Evolutionary conservation across 2,888 invertebrate genomes (phyloP).

Genomic region (Acanthosepion pharaonis): DNA sequence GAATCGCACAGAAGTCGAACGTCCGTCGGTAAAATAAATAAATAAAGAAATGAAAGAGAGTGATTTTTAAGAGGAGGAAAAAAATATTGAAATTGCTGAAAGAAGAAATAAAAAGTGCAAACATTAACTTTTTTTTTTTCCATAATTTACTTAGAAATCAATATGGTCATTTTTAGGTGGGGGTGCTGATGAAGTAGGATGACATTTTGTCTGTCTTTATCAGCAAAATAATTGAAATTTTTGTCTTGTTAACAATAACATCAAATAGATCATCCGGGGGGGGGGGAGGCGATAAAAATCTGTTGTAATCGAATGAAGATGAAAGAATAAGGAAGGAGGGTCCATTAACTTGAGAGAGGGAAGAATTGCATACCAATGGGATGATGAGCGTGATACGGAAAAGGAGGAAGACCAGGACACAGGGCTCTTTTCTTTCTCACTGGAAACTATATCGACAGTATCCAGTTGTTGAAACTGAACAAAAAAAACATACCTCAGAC

Average conservation of each 20-base stretch:
- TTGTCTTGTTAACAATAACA: slow-evolving; percentile 6
- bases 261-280: background rate
- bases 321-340: background rate
- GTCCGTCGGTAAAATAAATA: too few species aligned
- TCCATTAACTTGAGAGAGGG: background rate
- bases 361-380: background rate
- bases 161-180: background rate
- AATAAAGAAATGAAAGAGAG: background rate
- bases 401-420: background rate
- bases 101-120: background rate
- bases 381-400: background rate
- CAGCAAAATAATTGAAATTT: slow-evolving; percentile 33
- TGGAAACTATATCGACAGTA: background rate
- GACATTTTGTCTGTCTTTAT: background rate
- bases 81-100: background rate
- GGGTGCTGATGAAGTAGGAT: background rate
- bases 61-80: background rate
- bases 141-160: background rate
- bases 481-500: background rate
- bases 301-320: background rate
- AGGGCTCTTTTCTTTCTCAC: too few species aligned
- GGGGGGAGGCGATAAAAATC: background rate
- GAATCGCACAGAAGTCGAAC: too few species aligned
- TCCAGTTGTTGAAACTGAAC: background rate
- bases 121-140: background rate